phyloP scores from a whole-genome alignment of 2,113 vertebrate species.

The Psilopsiagon aurifrons region DNA sequence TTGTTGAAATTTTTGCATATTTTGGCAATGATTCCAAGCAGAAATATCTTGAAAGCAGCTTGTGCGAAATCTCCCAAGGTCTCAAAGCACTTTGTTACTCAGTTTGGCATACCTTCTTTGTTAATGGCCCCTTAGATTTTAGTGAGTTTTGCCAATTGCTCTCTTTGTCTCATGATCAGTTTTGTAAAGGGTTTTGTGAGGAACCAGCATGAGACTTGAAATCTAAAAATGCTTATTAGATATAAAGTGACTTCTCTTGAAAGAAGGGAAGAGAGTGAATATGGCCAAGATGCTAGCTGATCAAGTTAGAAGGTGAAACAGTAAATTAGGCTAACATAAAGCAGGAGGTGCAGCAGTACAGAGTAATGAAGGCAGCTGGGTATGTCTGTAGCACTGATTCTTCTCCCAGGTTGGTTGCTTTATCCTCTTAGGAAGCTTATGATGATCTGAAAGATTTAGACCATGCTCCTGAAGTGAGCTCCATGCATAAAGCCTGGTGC shows the following conservation, averaged over 20 bases:
- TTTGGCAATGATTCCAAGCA: not conserved
- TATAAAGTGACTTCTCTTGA: not conserved
- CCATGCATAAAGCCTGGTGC: not conserved
- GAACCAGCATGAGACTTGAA: not conserved
- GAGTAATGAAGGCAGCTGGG: not conserved
- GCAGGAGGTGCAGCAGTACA: not conserved
- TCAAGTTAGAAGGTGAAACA: not conserved
- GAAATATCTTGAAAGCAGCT: not conserved
- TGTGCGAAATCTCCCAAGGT: not conserved
- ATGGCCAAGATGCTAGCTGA: not conserved
- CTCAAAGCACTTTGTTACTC: not conserved
- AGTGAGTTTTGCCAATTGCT: not conserved
- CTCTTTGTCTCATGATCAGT: not conserved
- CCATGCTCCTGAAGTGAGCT: not conserved
- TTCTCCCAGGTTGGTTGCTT: not conserved
- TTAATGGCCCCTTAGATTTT: not conserved
- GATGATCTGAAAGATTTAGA: not conserved
- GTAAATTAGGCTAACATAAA: not conserved
- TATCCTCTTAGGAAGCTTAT: not conserved
- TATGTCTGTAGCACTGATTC: not conserved
- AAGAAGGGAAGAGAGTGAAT: not conserved
- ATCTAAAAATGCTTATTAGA: not conserved
- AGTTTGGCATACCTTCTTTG: not conserved
- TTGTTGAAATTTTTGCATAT: not conserved
- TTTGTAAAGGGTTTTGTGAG: not conserved